These are phyloP conservation scores for Muraenolepis orangiensis DNA, from an alignment of 2,797 vertebrate genomes.

Conservation along the genomic window DNA sequence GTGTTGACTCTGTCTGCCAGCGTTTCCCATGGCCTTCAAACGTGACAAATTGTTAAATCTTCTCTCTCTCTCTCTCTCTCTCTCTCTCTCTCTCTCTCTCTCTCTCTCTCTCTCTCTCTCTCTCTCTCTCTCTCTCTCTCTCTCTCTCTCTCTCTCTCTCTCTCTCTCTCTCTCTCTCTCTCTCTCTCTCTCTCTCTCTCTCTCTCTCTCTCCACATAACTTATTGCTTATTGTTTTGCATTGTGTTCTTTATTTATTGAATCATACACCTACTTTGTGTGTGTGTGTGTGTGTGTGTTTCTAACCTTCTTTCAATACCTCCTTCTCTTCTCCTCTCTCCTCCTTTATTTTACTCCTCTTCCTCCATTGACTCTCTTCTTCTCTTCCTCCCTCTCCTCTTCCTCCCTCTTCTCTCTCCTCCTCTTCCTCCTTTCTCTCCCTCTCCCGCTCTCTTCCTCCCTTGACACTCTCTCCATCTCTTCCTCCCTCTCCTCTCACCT, in stretches of 20 bases:
- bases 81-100: background rate
- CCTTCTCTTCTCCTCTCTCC: constrained; percentile 8
- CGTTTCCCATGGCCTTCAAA: too few relatives aligned
- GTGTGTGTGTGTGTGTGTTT: too few relatives aligned
- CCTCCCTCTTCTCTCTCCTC: background rate
- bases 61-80: constrained; percentile 3
- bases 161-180: constrained; percentile 22
- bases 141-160: background rate
- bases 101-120: background rate
- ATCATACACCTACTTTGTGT: too few relatives aligned
- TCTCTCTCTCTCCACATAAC: too few relatives aligned
- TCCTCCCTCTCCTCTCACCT: background rate
- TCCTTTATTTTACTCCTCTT: too few relatives aligned
- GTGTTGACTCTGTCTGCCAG: too few relatives aligned
- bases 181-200: background rate
- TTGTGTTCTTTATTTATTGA: too few relatives aligned
- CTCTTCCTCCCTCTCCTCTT: background rate
- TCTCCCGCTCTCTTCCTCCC: too few relatives aligned
- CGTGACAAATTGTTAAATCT: too few relatives aligned
- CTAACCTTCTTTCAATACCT: background rate
- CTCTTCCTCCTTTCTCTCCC: constrained; percentile 9
- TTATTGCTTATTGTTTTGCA: too few relatives aligned
- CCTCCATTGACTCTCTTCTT: too few relatives aligned
- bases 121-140: constrained; percentile 19
- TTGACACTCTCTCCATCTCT: too few relatives aligned